phyloP scores from a whole-genome alignment of 2,888 invertebrate genomes.

The Baronia brevicornis region DNA sequence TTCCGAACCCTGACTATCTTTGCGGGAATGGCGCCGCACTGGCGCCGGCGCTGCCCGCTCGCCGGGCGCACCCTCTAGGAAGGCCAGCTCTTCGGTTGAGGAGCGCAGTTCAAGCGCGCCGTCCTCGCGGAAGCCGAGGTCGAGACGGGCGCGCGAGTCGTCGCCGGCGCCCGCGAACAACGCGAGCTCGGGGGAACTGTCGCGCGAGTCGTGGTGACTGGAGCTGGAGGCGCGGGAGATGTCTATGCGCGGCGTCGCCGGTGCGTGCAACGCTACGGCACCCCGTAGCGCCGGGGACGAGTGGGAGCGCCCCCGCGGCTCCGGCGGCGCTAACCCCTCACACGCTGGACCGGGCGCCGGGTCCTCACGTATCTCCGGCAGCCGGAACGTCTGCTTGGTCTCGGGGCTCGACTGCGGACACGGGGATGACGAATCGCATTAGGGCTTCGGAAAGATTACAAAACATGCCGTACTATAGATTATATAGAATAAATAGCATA shows the following conservation, averaged over 20 bases:
- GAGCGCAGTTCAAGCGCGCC: slow-evolving; percentile 90
- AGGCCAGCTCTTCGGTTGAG: slow-evolving; percentile 91
- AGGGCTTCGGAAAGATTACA: no score
- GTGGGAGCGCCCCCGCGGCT: slow-evolving; percentile 57
- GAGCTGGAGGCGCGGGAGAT: slow-evolving; percentile 92
- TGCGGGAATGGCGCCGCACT: slow-evolving; percentile 74
- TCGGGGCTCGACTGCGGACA: slow-evolving; percentile 74
- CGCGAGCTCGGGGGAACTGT: slow-evolving; percentile 90
- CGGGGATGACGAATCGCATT: slow-evolving; percentile 6
- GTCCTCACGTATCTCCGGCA: slow-evolving; percentile 75
- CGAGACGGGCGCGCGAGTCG: slow-evolving; percentile 44
- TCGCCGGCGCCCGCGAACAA: slow-evolving; percentile 77
- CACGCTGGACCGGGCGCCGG: slow-evolving; percentile 30
- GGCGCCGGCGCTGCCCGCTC: slow-evolving; percentile 58
- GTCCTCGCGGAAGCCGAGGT: slow-evolving; percentile 80
- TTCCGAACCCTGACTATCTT: slow-evolving; percentile 86
- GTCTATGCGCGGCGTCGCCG: slow-evolving; percentile 89
- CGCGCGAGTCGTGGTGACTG: slow-evolving; percentile 89
- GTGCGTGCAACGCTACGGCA: slow-evolving; percentile 64
- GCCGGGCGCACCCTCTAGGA: slow-evolving; percentile 77
- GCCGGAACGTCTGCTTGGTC: slow-evolving; percentile 69
- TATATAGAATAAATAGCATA: no score
- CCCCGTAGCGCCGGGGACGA: slow-evolving; percentile 49
- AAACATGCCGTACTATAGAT: no score
- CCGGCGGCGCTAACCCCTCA: slow-evolving; percentile 36